Conservation (phyloP, 2,113 vertebrate genomes). For the Etheostoma spectabile region DNA sequence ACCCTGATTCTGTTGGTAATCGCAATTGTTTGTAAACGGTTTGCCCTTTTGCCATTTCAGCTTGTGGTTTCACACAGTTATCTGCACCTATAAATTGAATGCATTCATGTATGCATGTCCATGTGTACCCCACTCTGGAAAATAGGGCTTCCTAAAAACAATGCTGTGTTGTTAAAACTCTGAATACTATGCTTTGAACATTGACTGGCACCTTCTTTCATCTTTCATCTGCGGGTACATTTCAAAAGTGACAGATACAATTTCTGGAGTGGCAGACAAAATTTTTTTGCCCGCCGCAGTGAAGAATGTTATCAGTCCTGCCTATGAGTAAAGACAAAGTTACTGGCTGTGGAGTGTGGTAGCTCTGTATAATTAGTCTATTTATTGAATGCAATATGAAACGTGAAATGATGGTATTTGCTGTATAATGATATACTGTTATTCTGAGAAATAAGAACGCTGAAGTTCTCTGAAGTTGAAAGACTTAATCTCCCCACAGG, state of each 20-base stretch:
- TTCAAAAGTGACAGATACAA: no score
- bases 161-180: no score
- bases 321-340: neutral
- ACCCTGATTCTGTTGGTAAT: neutral
- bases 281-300: no score
- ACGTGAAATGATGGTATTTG: neutral
- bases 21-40: neutral
- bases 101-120: no score
- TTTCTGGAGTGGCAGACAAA: no score
- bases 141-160: no score
- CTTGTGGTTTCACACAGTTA: neutral
- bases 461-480: conserved; percentile 26
- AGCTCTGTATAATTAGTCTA: neutral
- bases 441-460: conserved; percentile 67
- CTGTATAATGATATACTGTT: conserved; percentile 5
- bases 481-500: conserved; percentile 83
- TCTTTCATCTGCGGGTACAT: no score
- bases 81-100: neutral
- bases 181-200: no score
- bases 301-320: no score
- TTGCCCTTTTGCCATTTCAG: neutral
- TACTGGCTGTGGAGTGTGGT: neutral
- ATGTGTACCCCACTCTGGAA: no score
- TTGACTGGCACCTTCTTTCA: no score
- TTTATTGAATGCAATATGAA: conserved; percentile 15